A percentile compares a stretch with the other conserved stretches of the same genome.
phyloP scores from a whole-genome alignment of 64 coral and sea anemone genomes.

The Stichodactyla helianthus region DNA sequence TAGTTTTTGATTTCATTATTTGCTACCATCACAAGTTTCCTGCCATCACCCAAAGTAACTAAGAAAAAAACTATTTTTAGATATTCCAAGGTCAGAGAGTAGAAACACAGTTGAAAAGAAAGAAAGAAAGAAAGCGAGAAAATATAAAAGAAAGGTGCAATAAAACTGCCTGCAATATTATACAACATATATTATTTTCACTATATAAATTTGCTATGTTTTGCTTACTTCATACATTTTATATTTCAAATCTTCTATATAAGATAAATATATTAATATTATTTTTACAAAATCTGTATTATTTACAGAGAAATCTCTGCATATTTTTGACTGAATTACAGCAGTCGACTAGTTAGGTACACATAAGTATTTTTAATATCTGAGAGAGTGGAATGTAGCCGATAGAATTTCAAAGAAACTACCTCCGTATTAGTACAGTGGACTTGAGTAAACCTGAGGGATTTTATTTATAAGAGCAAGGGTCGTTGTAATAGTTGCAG shows the following conservation, averaged over 20 bases:
- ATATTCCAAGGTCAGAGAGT: background rate
- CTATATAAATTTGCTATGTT: background rate
- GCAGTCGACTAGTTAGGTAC: background rate
- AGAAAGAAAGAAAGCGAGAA: background rate
- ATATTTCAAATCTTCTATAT: background rate
- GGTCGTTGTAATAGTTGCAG: too few species aligned
- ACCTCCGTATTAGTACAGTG: too few species aligned
- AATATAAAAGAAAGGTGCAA: background rate
- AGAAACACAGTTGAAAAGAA: background rate
- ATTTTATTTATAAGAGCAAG: too few species aligned
- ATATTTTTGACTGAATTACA: background rate
- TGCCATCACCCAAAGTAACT: background rate
- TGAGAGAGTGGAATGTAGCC: background rate
- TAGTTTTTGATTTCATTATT: too few species aligned
- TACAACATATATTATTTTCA: background rate
- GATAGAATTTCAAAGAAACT: too few species aligned
- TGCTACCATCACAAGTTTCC: too few species aligned
- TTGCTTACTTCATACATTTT: background rate
- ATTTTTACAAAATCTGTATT: conserved; percentile 4
- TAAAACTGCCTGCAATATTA: background rate
- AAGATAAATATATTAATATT: background rate
- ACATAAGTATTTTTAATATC: background rate
- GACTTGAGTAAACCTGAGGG: too few species aligned
- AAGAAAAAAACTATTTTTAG: background rate
- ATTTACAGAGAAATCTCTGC: background rate